A percentile compares a stretch with the other conserved stretches of the same genome.
phyloP scores from a whole-genome alignment of 1,140 invertebrate species.

The Pemphigus obesinymphae region DNA sequence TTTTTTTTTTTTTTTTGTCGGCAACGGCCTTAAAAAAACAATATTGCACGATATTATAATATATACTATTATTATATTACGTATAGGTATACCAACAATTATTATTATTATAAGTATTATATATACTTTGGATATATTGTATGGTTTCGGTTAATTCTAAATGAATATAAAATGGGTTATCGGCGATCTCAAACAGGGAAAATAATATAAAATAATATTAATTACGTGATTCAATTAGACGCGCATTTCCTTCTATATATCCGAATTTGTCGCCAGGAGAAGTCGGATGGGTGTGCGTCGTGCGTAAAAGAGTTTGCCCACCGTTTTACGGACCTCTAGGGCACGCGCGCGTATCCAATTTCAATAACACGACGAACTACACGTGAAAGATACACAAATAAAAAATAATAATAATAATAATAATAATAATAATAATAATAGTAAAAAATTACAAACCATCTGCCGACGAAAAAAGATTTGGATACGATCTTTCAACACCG shows the following conservation, averaged over 20 bases:
- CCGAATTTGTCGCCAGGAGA: not conserved
- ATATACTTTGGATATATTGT: not conserved
- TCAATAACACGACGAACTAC: no score
- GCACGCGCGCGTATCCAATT: not conserved
- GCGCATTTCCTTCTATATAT: not conserved
- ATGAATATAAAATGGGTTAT: not conserved
- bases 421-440: no score
- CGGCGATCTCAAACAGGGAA: not conserved
- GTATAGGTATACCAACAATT: no score
- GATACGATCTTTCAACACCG: not conserved
- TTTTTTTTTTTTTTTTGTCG: no score
- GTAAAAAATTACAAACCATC: no score
- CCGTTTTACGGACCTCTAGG: not conserved
- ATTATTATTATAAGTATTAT: not conserved
- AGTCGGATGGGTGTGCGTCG: not conserved
- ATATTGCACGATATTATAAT: no score
- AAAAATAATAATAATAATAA: no score
- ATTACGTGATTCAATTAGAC: not conserved
- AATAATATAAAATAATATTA: not conserved
- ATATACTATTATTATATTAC: no score
- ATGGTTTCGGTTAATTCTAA: not conserved
- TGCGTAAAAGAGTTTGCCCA: not conserved
- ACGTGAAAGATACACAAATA: no score
- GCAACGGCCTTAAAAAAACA: no score
- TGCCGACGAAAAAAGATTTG: not conserved